Base-by-base conservation (phyloP, 2,113 vertebrate genomes). In the Uropsilus gracilis region DNA sequence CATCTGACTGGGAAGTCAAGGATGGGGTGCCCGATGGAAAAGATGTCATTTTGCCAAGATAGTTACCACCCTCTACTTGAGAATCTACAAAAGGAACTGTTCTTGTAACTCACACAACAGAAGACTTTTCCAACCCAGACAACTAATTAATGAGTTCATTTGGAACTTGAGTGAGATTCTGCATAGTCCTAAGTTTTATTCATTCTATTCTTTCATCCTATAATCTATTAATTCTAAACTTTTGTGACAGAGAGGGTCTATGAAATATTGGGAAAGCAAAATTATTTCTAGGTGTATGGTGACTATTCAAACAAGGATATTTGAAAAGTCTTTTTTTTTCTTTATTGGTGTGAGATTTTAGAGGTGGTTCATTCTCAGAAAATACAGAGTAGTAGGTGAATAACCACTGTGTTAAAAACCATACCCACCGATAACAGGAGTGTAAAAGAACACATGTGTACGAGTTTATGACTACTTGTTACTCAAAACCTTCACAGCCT, bases 401-500 rank as follows among this genome's bases (percentile, higher is more conserved):
- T 59, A 68, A 57, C 44, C 55, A 28, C 13, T 83, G 18, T 53
- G 42, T 13, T 24, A 13, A 75, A 37, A 57, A 34, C 28, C 39
- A 16, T 24, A 57, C 24, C 42, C 26, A 20, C 59, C 80, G 46
- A 48, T 44, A 73, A 44, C 48, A 81, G 28, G 20, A 85, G 37
- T 85, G 12, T 16, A 30, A 32, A 34, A 37, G 46, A 46, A 63
- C 17, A 22, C 37, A n/a, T 30, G 5, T 53, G 8, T 59, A 13
- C 86, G 69, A 69, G 68, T 24, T 8, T 68, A 53, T 20, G 53
- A 20, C 53, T 92, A 37, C 16, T 32, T 13, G 63, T 89, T 94
- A 61, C 80, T 71, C 30, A 72, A 86, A 94, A 83, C 57, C 68
- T 94, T 73, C 92, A 77, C 44, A 84, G 72, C 78, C 34, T 75